Evolutionary conservation across 2,113 vertebrate species (phyloP).

Genomic region (Pipa parva): DNA sequence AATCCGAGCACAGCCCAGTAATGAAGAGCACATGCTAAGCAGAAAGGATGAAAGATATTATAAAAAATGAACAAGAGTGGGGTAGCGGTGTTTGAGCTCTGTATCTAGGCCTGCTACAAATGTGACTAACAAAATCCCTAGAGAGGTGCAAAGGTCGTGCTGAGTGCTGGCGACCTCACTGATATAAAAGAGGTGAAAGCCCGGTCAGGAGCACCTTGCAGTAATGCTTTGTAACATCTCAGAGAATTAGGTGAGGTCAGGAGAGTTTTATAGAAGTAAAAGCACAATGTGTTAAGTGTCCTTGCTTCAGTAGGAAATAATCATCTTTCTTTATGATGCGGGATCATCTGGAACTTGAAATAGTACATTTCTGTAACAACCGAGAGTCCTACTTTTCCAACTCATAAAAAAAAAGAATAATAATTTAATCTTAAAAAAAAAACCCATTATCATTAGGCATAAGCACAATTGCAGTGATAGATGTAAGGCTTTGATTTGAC

Average conservation of each 20-base stretch:
- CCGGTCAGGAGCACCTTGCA: not conserved
- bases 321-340: not conserved
- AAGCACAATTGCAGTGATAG: not conserved
- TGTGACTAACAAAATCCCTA: not conserved
- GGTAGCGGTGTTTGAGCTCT: not conserved
- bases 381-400: not conserved
- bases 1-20: slow-evolving; percentile 13
- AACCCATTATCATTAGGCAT: not conserved
- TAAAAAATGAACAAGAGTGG: not conserved
- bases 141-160: not conserved
- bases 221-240: not conserved
- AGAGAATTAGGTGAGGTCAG: not conserved
- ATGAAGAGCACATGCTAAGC: not conserved
- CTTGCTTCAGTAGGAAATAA: not conserved
- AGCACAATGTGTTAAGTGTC: not conserved
- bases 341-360: not conserved
- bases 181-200: not conserved
- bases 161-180: not conserved
- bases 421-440: not conserved
- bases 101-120: not conserved
- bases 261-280: not conserved
- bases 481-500: not conserved
- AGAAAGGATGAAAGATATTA: not conserved
- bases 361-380: not conserved
- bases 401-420: too few species aligned